Conservation (phyloP, 2,888 invertebrate species). For the Ellobium chinense region DNA sequence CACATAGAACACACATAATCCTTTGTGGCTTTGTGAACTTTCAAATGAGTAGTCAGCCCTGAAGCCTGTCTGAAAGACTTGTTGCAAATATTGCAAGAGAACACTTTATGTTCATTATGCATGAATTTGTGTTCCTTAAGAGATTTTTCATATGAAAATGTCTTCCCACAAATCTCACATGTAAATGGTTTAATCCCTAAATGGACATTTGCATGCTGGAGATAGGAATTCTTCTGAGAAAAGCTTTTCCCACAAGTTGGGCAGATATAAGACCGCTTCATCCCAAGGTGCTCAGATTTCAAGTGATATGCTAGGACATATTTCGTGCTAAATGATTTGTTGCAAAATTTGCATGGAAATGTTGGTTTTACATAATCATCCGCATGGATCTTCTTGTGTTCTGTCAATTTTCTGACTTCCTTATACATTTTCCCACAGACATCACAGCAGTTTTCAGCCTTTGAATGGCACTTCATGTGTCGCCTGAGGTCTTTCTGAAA, state of each 20-base stretch:
- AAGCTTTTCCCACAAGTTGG: conserved; percentile 70
- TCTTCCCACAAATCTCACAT: conserved; percentile 69
- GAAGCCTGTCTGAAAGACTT: conserved; percentile 77
- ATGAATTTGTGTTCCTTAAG: conserved; percentile 73
- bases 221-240: conserved; percentile 65
- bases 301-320: conserved; percentile 66
- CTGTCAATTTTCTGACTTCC: conserved; percentile 56
- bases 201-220: conserved; percentile 70
- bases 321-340: conserved; percentile 66
- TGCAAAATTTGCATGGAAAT: conserved; percentile 65
- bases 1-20: conserved; percentile 77
- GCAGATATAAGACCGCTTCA: conserved; percentile 65
- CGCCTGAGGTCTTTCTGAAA: conserved; percentile 63
- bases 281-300: conserved; percentile 67
- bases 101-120: conserved; percentile 73
- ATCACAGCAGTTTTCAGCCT: conserved; percentile 62
- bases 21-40: conserved; percentile 77
- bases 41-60: conserved; percentile 77
- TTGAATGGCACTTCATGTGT: conserved; percentile 60
- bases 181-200: conserved; percentile 67
- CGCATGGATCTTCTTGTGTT: conserved; percentile 63
- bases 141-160: conserved; percentile 69
- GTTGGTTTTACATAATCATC: conserved; percentile 63
- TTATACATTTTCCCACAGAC: conserved; percentile 69
- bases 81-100: conserved; percentile 76